These are phyloP conservation scores for Hirtodrosophila duncani DNA, from an alignment of 2,888 invertebrate genomes.

Conservation along the genomic window DNA sequence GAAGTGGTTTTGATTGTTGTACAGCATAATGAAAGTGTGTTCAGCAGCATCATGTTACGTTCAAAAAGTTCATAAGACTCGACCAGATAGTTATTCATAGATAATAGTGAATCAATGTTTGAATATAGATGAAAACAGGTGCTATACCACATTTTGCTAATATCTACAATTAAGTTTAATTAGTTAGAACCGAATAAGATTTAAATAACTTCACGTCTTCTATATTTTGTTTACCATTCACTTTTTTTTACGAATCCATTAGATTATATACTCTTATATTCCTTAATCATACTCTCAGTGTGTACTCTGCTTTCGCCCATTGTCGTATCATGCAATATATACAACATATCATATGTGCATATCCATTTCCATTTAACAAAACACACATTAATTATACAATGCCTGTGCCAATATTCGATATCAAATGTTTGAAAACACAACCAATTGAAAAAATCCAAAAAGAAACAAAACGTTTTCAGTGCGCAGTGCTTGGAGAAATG, in stretches of 20 bases:
- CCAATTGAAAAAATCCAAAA: constrained; percentile 8
- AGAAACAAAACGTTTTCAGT: constrained; percentile 37
- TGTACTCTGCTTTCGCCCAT: constrained; percentile 6
- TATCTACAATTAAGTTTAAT: too few species aligned
- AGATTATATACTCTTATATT: constrained; percentile 42
- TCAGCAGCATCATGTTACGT: too few species aligned
- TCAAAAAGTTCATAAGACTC: too few species aligned
- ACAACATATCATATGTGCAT: constrained; percentile 16
- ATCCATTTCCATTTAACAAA: constrained; percentile 2
- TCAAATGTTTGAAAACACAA: constrained; percentile 1
- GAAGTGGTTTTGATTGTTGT: too few species aligned
- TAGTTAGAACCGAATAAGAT: too few species aligned
- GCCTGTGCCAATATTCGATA: neutral
- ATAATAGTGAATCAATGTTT: too few species aligned
- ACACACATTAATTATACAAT: constrained; percentile 12
- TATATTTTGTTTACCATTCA: constrained; percentile 18
- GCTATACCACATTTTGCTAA: too few species aligned
- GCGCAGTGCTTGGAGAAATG: constrained; percentile 57
- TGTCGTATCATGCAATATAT: constrained; percentile 2
- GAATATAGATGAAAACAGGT: too few species aligned
- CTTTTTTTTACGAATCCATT: constrained; percentile 6
- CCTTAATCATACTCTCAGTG: neutral
- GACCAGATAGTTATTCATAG: too few species aligned
- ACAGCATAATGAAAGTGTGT: too few species aligned
- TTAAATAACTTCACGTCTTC: too few species aligned